Evolutionary conservation across 2,797 vertebrate genomes (phyloP).

Genomic region (Miopithecus talapoin): DNA sequence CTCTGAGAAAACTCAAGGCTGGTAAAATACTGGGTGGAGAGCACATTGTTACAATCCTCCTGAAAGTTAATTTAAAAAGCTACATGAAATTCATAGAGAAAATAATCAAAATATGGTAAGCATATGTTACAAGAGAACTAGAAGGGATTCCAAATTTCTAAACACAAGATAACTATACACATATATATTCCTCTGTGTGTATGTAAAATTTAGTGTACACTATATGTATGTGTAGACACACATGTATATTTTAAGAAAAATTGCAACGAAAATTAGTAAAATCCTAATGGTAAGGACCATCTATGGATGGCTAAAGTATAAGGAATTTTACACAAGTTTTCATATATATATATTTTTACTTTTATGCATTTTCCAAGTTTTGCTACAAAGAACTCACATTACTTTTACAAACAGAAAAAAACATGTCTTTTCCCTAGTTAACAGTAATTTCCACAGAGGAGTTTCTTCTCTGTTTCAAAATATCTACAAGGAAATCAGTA

Average conservation of each 20-base stretch:
- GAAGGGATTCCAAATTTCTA: background rate
- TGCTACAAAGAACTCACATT: background rate
- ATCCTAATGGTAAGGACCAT: background rate
- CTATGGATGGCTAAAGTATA: background rate
- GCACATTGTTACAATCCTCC: background rate
- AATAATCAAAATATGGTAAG: slow-evolving; percentile 19
- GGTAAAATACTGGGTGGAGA: background rate
- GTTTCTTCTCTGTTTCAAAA: background rate
- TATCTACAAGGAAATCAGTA: background rate
- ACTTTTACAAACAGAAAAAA: slow-evolving; percentile 18
- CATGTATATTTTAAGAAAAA: background rate
- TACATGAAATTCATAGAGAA: background rate
- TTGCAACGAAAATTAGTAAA: slow-evolving; percentile 20
- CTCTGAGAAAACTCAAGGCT: background rate
- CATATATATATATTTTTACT: background rate
- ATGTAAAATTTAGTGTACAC: background rate
- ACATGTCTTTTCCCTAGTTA: background rate
- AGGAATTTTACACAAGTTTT: background rate
- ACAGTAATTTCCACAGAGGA: background rate
- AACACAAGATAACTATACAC: background rate
- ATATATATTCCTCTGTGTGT: background rate
- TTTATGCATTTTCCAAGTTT: slow-evolving; percentile 7
- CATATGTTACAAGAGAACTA: background rate
- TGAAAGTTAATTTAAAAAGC: background rate
- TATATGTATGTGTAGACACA: background rate